Evolutionary conservation across 2,888 invertebrate species (phyloP).

Genomic region (Leptopilina drosophilae): DNA sequence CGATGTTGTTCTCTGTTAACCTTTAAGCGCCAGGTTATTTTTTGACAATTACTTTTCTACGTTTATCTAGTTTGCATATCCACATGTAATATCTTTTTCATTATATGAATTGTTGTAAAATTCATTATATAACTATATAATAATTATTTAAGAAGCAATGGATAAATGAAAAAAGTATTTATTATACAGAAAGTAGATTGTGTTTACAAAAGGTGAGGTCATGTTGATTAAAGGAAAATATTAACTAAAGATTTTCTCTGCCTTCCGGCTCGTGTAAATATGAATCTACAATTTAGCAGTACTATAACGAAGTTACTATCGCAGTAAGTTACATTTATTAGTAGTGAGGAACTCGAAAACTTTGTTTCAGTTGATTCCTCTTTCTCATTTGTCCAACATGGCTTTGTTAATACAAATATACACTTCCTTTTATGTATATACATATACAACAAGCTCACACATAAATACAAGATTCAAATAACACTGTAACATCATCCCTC

Average conservation of each 20-base stretch:
- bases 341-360: slow-evolving; percentile 15
- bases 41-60: no score
- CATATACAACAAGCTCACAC: no score
- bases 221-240: slow-evolving; percentile 17
- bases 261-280: not conserved
- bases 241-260: not conserved
- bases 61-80: no score
- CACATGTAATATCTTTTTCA: no score
- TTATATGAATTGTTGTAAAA: no score
- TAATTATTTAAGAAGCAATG: not conserved
- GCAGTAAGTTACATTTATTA: not conserved
- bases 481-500: no score
- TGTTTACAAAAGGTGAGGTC: not conserved
- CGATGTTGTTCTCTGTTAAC: no score
- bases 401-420: not conserved
- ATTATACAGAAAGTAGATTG: not conserved
- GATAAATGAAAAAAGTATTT: not conserved
- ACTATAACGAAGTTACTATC: not conserved
- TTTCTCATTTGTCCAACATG: not conserved
- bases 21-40: no score
- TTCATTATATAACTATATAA: no score
- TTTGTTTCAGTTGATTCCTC: slow-evolving; percentile 5
- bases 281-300: slow-evolving; percentile 13
- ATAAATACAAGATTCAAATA: no score
- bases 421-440: no score